Base-by-base conservation (phyloP, 2,797 vertebrate genomes). In the Hoplostethus atlanticus region DNA sequence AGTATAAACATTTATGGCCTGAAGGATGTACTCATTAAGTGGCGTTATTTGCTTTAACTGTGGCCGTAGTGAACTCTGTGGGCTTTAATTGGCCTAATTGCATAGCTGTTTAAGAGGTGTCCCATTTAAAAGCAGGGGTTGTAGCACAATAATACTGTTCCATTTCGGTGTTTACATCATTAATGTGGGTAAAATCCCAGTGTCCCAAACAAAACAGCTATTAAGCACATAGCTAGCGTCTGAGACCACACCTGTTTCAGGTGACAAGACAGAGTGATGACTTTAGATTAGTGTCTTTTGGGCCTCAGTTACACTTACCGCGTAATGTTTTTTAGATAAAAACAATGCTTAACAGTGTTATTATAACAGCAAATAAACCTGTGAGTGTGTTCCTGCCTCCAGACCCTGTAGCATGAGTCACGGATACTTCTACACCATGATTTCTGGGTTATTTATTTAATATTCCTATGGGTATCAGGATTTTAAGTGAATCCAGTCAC, bases 51-150 rank as follows among this genome's bases (percentile, higher is more conserved):
- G 72, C 67, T 88, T 83, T 87, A 87, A 90, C 77, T 76, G 81
- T 77, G 70, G 71, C 81, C 64, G 71, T 48, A 67, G 83, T 76
- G 59, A 70, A 75, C 77, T 81, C 68, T 83, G 80, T 65, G 73
- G 71, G 51, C 74, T 90, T 88, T 87, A 87, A 92, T 90, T 84
- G 86, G 68, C 67, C 52, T 89, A 89, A 89, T 84, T 89, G 76
- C 79, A 79, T 72, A 68, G 81, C 57, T 44, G 73, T 66, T 86
- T 74, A 86, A 65, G 64, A 56, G 74, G 71, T 77, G 82, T 87
- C 72, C 88, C 64, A 81, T 88, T 89, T 91, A 87, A 76, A 83
- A 80, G 84, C 80, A 79, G 63, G 73, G 78, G 81, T 88, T 74
- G 48, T 63, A 57, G 63, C 56, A 64, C 79, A 87, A 88, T 76